These are phyloP conservation scores for Lordiphosa stackelbergi DNA, from an alignment of 1,140 invertebrate genomes.

Conservation along the genomic window DNA sequence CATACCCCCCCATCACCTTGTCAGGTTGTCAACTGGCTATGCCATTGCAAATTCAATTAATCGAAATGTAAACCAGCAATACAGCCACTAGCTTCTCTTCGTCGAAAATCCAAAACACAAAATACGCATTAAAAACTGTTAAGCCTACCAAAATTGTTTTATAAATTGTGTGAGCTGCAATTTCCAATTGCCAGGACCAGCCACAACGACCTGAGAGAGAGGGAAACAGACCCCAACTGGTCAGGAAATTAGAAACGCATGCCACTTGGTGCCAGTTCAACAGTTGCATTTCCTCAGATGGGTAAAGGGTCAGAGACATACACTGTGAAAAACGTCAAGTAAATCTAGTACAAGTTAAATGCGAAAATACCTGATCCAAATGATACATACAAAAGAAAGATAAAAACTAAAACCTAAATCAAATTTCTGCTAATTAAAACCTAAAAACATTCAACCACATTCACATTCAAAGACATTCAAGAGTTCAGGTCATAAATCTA, in stretches of 20 bases:
- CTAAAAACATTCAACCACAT: no score
- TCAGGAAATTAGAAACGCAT: slow-evolving; percentile 70
- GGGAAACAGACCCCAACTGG: slow-evolving; percentile 13
- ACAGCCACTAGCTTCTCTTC: background rate
- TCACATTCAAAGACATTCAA: no score
- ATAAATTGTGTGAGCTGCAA: slow-evolving; percentile 53
- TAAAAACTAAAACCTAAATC: no score
- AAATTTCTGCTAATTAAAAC: no score
- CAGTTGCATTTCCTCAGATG: slow-evolving; percentile 33
- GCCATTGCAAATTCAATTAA: slow-evolving; percentile 64
- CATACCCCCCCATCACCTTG: slow-evolving; percentile 4
- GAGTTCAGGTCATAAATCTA: no score
- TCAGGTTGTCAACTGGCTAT: slow-evolving; percentile 23
- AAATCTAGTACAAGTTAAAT: no score
- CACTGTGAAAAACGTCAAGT: slow-evolving; percentile 6
- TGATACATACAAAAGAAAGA: no score
- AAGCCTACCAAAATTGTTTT: slow-evolving; percentile 46
- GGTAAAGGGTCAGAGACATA: slow-evolving; percentile 4
- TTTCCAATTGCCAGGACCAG: slow-evolving; percentile 37
- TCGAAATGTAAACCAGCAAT: slow-evolving; percentile 39
- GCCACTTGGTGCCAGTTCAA: slow-evolving; percentile 42
- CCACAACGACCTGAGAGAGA: background rate
- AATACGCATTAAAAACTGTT: slow-evolving; percentile 38
- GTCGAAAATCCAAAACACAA: background rate
- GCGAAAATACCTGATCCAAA: no score